These are phyloP conservation scores for Diarsia rubi DNA, from an alignment of 2,888 invertebrate species.

Conservation along the genomic window DNA sequence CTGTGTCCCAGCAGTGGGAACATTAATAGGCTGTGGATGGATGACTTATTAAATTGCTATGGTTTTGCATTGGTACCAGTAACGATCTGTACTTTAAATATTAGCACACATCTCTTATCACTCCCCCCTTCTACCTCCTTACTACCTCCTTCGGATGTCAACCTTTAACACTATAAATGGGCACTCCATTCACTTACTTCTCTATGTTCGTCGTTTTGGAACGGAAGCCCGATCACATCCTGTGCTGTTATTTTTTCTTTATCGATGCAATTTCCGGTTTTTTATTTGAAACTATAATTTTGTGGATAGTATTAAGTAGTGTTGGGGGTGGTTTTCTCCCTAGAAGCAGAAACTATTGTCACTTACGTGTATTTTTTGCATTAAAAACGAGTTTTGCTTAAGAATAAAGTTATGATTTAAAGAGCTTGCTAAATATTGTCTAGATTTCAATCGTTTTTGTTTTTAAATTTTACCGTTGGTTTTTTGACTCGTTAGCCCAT, in stretches of 20 bases:
- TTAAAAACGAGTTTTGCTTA: neutral
- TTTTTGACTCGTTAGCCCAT: no score
- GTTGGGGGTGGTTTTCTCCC: neutral
- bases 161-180: no score
- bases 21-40: no score
- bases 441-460: neutral
- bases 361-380: neutral
- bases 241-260: conserved; percentile 59
- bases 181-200: conserved; percentile 21
- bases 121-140: no score
- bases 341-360: neutral
- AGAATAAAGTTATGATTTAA: neutral
- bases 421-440: neutral
- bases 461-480: neutral
- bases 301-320: neutral
- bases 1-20: no score
- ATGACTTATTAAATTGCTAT: no score
- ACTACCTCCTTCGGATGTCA: no score
- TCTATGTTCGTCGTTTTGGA: conserved; percentile 43
- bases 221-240: conserved; percentile 63
- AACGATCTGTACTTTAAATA: no score
- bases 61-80: no score
- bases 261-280: conserved; percentile 63
- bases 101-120: no score
- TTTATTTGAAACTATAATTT: conserved; percentile 55